Evolutionary conservation across 2,888 invertebrate species (phyloP), one percentile per base, ranked within the genome.

Genomic region (Epistrophella euchroma): DNA sequence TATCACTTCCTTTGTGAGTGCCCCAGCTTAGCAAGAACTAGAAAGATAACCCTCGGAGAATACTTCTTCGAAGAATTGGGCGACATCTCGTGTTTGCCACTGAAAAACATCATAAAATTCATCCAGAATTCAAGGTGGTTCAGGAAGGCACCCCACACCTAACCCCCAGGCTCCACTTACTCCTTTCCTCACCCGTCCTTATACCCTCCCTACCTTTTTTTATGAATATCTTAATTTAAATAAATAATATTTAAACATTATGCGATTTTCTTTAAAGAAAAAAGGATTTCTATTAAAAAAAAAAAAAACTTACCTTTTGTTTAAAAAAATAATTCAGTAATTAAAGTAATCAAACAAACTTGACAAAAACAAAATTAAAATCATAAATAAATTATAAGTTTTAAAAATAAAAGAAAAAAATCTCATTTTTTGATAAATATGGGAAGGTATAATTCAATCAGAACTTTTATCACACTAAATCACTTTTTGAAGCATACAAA

Each of bases 381-480:
- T 25, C 1, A 28, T 2, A 58, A 5, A 15, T 7, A 60, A 37
- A 22, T 60, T 3, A 40, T 0, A 15, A 15, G 11, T 60, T 19
- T 35, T 15, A 13, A n/a, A 11, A 45, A 43, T 6, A 43, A 47
- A 64, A 35, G 35, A 17, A 47, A 32, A 40, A 25, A 47, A 43
- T 22, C 13, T 40, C 4, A 60, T 6, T 15, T 28, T 25, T 52
- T 15, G 7, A 52, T 9, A 52, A 52, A 52, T 25, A 25, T 15
- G 11, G n/a, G n/a, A 2, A 22, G 10, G 9, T 32, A 32, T 32
- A 50, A 47, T 32, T 2, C 50, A 68, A 52, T 68, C 22, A 45
- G 37, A 60, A 50, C 47, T 60, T 60, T 22, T 70, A 68, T 72
- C 66, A 75, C 71, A 75, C 80, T 75, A 17, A 73, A 73, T 83